A percentile compares a stretch with the other conserved stretches of the same genome.
Evolutionary conservation across 2,888 invertebrate species (phyloP).

Genomic region (Stenotaenia linearis): DNA sequence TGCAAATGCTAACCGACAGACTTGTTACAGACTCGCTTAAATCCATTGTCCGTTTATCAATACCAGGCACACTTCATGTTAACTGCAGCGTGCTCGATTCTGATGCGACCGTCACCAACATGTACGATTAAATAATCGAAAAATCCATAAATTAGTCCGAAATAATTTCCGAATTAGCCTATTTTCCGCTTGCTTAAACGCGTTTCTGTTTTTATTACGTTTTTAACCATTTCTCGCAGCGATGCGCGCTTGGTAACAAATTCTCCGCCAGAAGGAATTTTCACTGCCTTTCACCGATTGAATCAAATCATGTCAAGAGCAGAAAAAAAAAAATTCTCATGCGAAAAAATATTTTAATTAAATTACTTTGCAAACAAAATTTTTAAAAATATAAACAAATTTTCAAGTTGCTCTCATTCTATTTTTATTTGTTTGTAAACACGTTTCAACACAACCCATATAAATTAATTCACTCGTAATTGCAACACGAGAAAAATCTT

Average conservation of each 20-base stretch:
- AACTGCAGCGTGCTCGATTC: neutral
- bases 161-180: neutral
- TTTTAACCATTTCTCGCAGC: neutral
- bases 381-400: too few species aligned
- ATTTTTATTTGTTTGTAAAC: neutral
- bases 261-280: neutral
- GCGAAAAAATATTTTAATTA: too few species aligned
- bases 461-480: neutral
- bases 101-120: neutral
- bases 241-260: neutral
- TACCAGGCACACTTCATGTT: neutral
- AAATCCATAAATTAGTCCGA: neutral
- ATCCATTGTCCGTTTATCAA: constrained; percentile 15
- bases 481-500: neutral
- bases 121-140: neutral
- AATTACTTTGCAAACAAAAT: too few species aligned
- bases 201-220: neutral
- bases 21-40: neutral
- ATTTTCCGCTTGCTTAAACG: neutral
- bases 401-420: too few species aligned
- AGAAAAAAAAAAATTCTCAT: too few species aligned
- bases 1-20: neutral
- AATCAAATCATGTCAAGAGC: neutral
- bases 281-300: neutral
- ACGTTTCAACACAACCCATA: neutral